These are phyloP conservation scores for Lanius collurio DNA, from an alignment of 2,113 vertebrate species.

Conservation along the genomic window DNA sequence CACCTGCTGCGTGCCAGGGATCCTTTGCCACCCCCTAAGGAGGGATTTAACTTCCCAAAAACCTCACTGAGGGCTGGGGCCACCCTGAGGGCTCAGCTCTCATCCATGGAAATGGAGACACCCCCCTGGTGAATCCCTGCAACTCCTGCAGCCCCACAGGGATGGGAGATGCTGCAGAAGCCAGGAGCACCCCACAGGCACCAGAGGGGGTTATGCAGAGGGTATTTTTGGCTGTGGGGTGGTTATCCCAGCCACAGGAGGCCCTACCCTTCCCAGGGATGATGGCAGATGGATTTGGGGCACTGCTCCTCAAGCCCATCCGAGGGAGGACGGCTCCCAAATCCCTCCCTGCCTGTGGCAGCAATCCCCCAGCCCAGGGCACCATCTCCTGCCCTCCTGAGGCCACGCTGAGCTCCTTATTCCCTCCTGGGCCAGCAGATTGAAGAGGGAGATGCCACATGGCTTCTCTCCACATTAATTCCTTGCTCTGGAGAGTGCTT, in stretches of 20 bases:
- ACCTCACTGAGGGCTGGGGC: accelerated
- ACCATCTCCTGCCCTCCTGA: neutral
- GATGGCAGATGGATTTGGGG: neutral
- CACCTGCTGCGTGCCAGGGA: accelerated
- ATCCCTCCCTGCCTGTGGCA: neutral
- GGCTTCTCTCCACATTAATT: neutral
- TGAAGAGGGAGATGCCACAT: neutral
- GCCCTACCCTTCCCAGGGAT: neutral
- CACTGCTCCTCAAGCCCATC: neutral
- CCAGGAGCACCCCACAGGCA: accelerated
- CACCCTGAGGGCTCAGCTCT: neutral
- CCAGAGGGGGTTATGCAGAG: accelerated
- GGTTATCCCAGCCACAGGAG: neutral
- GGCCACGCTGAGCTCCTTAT: neutral
- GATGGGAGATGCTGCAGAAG: neutral
- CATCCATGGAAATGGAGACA: accelerated
- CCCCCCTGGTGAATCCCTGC: accelerated
- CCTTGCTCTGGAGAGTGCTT: neutral
- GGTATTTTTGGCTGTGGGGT: neutral
- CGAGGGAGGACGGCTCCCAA: neutral
- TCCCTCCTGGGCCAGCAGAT: neutral
- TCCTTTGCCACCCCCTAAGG: neutral
- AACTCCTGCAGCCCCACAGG: neutral
- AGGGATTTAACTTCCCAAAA: neutral
- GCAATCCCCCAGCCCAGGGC: neutral